Conservation (phyloP, 2,888 invertebrate genomes). For the Opisthograptis luteolata region DNA sequence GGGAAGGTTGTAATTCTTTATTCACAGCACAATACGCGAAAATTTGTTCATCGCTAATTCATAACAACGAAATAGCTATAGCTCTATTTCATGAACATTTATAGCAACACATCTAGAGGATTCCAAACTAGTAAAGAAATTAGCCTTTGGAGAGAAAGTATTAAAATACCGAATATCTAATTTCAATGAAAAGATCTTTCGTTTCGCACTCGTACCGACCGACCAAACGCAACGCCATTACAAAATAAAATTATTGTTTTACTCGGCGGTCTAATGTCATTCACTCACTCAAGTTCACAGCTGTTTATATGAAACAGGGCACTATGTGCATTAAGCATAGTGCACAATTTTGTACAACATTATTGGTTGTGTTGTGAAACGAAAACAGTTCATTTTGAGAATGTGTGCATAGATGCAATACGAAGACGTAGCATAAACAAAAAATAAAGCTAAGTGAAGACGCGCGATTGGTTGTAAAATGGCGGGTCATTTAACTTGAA, state of each 20-base stretch:
- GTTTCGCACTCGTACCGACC: constrained; percentile 46
- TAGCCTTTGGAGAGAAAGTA: not conserved
- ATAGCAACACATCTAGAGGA: constrained; percentile 4
- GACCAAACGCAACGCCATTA: constrained; percentile 54
- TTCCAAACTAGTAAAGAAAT: constrained; percentile 2
- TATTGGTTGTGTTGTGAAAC: constrained; percentile 42
- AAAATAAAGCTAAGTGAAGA: constrained; percentile 75
- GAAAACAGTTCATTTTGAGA: constrained; percentile 61
- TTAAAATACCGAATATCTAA: constrained; percentile 33
- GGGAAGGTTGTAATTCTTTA: constrained; percentile 47
- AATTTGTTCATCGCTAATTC: constrained; percentile 60
- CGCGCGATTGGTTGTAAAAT: constrained; percentile 63
- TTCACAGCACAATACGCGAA: constrained; percentile 60
- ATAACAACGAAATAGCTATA: constrained; percentile 38
- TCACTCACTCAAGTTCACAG: constrained; percentile 47
- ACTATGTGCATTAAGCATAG: constrained; percentile 36
- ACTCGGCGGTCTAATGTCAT: constrained; percentile 38
- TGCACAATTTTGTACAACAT: constrained; percentile 42
- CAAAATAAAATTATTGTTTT: constrained; percentile 40
- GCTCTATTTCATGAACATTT: constrained; percentile 16
- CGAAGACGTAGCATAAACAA: constrained; percentile 74
- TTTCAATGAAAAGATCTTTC: constrained; percentile 32
- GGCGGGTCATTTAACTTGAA: constrained; percentile 74
- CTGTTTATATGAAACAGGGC: constrained; percentile 34
- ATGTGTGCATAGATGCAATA: constrained; percentile 67